Evolutionary conservation across 2,888 invertebrate genomes (phyloP), one percentile per base, ranked within the genome.

Genomic region (Danaus chrysippus): DNA sequence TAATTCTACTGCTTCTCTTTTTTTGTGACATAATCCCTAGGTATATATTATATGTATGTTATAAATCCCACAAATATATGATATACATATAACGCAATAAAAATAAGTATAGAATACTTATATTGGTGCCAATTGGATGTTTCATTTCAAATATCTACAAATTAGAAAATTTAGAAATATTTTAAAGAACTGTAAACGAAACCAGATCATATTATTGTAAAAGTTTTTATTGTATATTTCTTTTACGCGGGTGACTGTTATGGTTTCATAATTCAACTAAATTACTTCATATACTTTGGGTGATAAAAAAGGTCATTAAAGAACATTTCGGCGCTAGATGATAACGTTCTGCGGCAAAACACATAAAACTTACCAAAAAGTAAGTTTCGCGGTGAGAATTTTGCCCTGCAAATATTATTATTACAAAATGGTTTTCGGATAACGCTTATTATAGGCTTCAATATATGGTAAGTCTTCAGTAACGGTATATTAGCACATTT

Each of bases 341-440:
- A 84, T 87, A 84, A 83, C 76, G 76, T 81, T 86, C 80, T 76
- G 78, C 76, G 71, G 76, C 73, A 78, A 83, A 84, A 83, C 78
- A 82, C 81, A 81, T 86, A 84, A 87, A 84, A 86, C 79, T 81
- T 81, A 81, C 82, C 82, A 85, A 86, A 87, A 86, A 84, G 86
- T 86, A 87, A 86, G 79, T 81, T 77, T 70, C 75, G 70, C 68
- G 70, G 76, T 72, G 76, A 77, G 77, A 78, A 83, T 84, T 79
- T 81, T 78, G 70, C 71, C 70, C 78, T 78, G 79, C 83, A 82
- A 83, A 84, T 84, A 83, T 84, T 79, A 81, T 82, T 83, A 80
- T 73, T 73, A 75, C 78, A 81, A 82, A 86, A 82, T 81, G 82
- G 77, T 80, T 84, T 86, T 84, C 76, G 76, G 81, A 86, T 87